These are phyloP conservation scores for Calidris pugnax DNA, from an alignment of 2,113 vertebrate genomes.

Conservation along the genomic window DNA sequence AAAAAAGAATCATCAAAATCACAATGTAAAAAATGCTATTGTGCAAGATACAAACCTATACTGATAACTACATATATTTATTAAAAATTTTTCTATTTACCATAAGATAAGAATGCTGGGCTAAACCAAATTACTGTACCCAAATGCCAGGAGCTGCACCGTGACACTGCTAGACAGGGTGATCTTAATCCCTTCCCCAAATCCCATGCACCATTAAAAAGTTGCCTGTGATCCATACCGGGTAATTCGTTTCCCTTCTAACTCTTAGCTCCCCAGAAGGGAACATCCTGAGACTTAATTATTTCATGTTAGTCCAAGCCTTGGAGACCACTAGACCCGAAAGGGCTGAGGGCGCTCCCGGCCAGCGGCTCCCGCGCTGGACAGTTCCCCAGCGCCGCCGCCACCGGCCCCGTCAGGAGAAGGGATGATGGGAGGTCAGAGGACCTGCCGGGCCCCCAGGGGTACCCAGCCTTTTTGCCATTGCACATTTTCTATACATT, in stretches of 20 bases:
- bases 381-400: not conserved
- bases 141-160: not conserved
- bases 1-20: not conserved
- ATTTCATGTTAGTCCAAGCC: not conserved
- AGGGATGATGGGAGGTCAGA: not conserved
- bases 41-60: not conserved
- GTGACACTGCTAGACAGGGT: not conserved
- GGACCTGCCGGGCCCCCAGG: accelerated
- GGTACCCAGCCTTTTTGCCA: not conserved
- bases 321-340: not conserved
- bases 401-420: accelerated
- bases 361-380: not conserved
- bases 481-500: not conserved
- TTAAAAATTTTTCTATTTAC: not conserved
- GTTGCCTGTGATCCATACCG: not conserved
- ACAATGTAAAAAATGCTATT: not conserved
- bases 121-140: not conserved
- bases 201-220: not conserved
- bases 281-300: not conserved
- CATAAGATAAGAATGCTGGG: not conserved
- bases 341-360: not conserved
- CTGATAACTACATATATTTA: not conserved
- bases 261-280: not conserved
- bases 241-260: not conserved
- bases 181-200: not conserved